phyloP scores from a whole-genome alignment of 1,140 invertebrate species.

The Penaeus chinensis region DNA sequence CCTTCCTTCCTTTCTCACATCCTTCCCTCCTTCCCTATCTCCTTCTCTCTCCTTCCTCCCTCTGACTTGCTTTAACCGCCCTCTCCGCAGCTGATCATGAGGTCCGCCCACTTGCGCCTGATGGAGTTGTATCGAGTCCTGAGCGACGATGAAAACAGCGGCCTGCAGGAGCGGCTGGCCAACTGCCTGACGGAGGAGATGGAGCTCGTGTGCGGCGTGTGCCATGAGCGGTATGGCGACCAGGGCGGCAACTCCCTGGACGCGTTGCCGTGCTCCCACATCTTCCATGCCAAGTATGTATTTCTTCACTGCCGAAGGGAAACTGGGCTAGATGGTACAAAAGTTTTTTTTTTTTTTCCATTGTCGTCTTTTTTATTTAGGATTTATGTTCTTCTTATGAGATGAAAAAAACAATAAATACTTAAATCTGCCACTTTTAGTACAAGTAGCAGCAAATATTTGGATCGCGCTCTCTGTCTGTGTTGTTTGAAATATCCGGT shows the following conservation, averaged over 20 bases:
- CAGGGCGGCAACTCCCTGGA: slow-evolving; percentile 78
- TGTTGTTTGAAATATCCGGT: no score
- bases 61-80: not conserved
- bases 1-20: no score
- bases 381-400: no score
- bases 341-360: no score
- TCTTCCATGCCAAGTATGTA: slow-evolving; percentile 81
- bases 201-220: slow-evolving; percentile 81
- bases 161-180: slow-evolving; percentile 79
- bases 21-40: not conserved
- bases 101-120: slow-evolving; percentile 80
- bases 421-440: no score
- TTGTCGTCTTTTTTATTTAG: not conserved
- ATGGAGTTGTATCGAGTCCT: slow-evolving; percentile 82
- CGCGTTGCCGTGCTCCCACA: slow-evolving; percentile 84
- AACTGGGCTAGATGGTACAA: not conserved
- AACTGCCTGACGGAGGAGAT: slow-evolving; percentile 78
- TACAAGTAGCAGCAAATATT: no score
- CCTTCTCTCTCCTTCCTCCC: slow-evolving; percentile 53
- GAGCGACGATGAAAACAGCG: slow-evolving; percentile 82
- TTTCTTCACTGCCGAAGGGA: not conserved
- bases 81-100: slow-evolving; percentile 76
- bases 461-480: no score
- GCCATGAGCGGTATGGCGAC: slow-evolving; percentile 79
- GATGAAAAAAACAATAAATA: no score